Evolutionary conservation across 2,113 vertebrate genomes (phyloP).

Genomic region (Trichechus manatus): DNA sequence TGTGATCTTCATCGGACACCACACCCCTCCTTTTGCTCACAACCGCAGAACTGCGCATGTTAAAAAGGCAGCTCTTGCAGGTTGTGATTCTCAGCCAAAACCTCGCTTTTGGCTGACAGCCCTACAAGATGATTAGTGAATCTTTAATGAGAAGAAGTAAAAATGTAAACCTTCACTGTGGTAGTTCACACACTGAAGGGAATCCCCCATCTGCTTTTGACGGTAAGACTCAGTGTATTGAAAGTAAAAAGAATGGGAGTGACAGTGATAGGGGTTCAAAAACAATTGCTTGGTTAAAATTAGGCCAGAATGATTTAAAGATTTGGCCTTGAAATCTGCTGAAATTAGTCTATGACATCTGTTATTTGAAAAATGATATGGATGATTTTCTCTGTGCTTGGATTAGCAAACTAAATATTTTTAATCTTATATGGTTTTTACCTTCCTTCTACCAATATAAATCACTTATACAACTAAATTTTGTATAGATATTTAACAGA

Average conservation of each 20-base stretch:
- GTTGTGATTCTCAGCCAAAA: neutral
- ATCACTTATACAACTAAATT: neutral
- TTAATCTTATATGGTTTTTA: constrained; percentile 30
- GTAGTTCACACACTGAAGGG: neutral
- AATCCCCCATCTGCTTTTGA: neutral
- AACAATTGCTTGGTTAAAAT: constrained; percentile 57
- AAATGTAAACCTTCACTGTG: neutral
- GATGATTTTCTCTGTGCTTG: constrained; percentile 21
- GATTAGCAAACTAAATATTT: constrained; percentile 51
- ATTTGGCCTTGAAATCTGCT: constrained; percentile 73
- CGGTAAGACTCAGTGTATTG: too few species aligned
- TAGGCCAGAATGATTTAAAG: constrained; percentile 71
- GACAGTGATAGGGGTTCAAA: constrained; percentile 30
- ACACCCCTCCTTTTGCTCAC: neutral
- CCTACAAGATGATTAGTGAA: neutral
- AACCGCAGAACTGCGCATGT: neutral
- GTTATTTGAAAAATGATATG: constrained; percentile 73
- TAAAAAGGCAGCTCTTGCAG: too few species aligned
- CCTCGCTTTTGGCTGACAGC: neutral
- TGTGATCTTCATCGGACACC: neutral
- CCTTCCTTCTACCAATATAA: neutral
- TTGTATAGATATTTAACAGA: constrained; percentile 34
- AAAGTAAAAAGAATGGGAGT: neutral
- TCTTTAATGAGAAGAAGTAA: neutral
- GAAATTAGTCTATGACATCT: constrained; percentile 74